A percentile compares a stretch with the other conserved stretches of the same genome.
Conservation (phyloP, 2,113 vertebrate species). For the Nesoenas mayeri region DNA sequence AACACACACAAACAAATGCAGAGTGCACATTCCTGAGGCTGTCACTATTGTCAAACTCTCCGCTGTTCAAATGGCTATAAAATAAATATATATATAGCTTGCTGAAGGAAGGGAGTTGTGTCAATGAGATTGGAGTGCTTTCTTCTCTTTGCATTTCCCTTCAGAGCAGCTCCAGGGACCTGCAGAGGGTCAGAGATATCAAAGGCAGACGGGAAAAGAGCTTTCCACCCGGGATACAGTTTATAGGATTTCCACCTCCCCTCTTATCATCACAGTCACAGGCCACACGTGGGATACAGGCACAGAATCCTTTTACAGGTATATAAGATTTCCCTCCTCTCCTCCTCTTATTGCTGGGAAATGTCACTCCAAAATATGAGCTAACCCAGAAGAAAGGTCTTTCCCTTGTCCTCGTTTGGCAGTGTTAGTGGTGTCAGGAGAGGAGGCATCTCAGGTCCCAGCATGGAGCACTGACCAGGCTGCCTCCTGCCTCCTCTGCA, state of each 20-base stretch:
- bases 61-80: conserved; percentile 8
- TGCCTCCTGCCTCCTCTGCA: background rate
- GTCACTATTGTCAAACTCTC: conserved; percentile 22
- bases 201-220: background rate
- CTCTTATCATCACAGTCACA: background rate
- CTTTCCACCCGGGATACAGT: background rate
- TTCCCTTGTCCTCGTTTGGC: background rate
- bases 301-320: background rate
- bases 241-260: background rate
- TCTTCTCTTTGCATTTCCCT: background rate
- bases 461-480: background rate
- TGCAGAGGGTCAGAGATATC: background rate
- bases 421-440: accelerated
- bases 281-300: background rate
- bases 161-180: background rate
- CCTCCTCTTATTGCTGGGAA: background rate
- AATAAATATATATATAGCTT: conserved; percentile 58
- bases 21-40: background rate
- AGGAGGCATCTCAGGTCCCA: background rate
- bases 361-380: background rate
- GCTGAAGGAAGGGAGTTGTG: conserved; percentile 10
- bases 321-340: background rate
- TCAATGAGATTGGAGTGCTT: background rate
- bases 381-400: background rate
- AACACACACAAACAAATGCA: background rate